Base-by-base conservation (phyloP, 2,797 vertebrate genomes). In the Xiphorhynchus erythropygius region DNA sequence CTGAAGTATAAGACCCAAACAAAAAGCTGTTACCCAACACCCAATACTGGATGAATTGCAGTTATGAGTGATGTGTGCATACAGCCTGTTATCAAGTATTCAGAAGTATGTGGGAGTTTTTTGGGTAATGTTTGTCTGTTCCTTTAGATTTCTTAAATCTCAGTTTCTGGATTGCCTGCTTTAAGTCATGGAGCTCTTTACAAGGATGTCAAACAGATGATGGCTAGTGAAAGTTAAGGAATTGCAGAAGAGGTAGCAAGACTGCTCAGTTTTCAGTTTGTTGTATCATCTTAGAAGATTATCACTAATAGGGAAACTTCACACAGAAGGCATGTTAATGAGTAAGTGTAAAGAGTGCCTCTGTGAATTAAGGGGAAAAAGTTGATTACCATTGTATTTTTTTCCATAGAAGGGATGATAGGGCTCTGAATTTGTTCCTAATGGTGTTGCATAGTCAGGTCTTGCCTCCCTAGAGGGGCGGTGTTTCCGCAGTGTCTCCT, bases 391-490 rank as follows among this genome's bases (percentile, higher is more conserved):
- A 1, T 5, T 71, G 7, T 2, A 1, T 65, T 19, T 78, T 44
- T 78, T 92, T 49, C 18, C 4, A 7, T 32, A 39, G 24, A 80
- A 64, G 16, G 2, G 2, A 18, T 50, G 5, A 28, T 67, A 35
- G 2, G 74, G 17, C 5, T 76, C 28, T 79, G 63, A 57, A 60
- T 81, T 79, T 67, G 23, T 33, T 35, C 11, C 13, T 53, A 14
- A 41, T 19, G 11, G 6, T 2, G 2, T 67, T 0, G 2, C 4
- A 3, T 1, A 30, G 42, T 63, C 32, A 33, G 25, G 14, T 32
- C 60, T 84, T 3, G 0, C 21, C 32, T 56, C 37, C 7, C 2
- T 28, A 30, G 30, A 64, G 24, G 7, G 37, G 11, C 28, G 14
- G 4, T 75, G 25, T 63, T 52, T 76, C 32, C 4, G 3, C 30